Conservation (phyloP, 1,140 invertebrate species). For the Ridgeia piscesae region DNA sequence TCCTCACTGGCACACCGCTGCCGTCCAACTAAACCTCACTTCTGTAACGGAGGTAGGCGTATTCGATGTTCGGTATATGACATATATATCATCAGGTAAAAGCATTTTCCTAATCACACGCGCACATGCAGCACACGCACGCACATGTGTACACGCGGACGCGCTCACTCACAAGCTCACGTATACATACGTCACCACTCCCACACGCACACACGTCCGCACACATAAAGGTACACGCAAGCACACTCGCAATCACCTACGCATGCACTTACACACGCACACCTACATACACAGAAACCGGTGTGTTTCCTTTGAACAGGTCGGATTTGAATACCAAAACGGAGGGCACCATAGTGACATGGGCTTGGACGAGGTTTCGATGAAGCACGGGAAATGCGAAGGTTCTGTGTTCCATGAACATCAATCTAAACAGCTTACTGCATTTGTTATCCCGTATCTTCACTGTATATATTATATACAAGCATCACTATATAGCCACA, state of each 20-base stretch:
- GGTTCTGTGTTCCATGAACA: neutral
- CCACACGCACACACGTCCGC: too few species aligned
- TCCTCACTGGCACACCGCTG: neutral
- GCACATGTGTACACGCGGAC: neutral
- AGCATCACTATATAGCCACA: neutral
- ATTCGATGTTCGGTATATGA: neutral
- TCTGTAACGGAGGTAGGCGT: neutral
- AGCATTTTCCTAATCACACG: too few species aligned
- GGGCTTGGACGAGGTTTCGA: neutral
- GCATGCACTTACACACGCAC: neutral
- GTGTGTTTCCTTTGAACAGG: neutral
- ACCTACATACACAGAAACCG: neutral
- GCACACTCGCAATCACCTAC: too few species aligned
- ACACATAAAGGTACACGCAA: too few species aligned
- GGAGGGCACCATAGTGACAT: neutral
- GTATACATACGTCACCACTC: too few species aligned
- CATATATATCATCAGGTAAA: neutral
- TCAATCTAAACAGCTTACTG: too few species aligned
- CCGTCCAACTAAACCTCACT: neutral
- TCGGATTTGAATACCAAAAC: neutral
- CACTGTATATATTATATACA: too few species aligned
- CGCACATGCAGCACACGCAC: neutral
- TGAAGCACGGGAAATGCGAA: neutral
- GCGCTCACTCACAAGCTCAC: too few species aligned
- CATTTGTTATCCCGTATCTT: too few species aligned